These are phyloP conservation scores for Eristalinus sepulchralis DNA, from an alignment of 2,888 invertebrate species.

Conservation along the genomic window DNA sequence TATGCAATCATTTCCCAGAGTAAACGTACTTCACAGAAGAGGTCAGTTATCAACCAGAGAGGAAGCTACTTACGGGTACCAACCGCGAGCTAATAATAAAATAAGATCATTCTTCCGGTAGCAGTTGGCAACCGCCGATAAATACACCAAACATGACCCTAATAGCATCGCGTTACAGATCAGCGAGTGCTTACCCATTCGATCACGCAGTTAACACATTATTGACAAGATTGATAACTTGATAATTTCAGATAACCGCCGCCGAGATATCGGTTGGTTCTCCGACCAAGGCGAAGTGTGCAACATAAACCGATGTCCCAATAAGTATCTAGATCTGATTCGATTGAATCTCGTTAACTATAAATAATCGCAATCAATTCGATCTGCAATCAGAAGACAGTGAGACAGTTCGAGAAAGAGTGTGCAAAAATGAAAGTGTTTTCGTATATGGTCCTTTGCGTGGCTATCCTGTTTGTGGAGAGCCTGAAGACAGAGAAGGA, in stretches of 20 bases:
- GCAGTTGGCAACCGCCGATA: slow-evolving; percentile 5
- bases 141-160: slow-evolving; percentile 49
- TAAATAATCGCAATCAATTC: slow-evolving; percentile 43
- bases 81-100: neutral
- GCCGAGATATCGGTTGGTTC: slow-evolving; percentile 11
- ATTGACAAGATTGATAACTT: slow-evolving; percentile 19
- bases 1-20: neutral
- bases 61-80: neutral
- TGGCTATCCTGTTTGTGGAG: neutral
- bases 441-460: neutral
- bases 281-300: slow-evolving; percentile 26
- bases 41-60: neutral
- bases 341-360: slow-evolving; percentile 5
- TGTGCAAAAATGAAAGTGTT: slow-evolving; percentile 31
- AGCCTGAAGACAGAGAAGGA: slow-evolving; percentile 54
- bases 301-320: slow-evolving; percentile 11
- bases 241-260: slow-evolving; percentile 38
- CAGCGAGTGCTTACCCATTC: slow-evolving; percentile 17
- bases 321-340: slow-evolving; percentile 18
- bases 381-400: slow-evolving; percentile 27
- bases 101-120: slow-evolving; percentile 16
- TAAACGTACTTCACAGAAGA: neutral
- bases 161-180: slow-evolving; percentile 51
- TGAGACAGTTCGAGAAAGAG: neutral
- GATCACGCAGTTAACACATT: slow-evolving; percentile 18